Conservation (phyloP, 2,888 invertebrate species). For the Ypsolopha sequella region DNA sequence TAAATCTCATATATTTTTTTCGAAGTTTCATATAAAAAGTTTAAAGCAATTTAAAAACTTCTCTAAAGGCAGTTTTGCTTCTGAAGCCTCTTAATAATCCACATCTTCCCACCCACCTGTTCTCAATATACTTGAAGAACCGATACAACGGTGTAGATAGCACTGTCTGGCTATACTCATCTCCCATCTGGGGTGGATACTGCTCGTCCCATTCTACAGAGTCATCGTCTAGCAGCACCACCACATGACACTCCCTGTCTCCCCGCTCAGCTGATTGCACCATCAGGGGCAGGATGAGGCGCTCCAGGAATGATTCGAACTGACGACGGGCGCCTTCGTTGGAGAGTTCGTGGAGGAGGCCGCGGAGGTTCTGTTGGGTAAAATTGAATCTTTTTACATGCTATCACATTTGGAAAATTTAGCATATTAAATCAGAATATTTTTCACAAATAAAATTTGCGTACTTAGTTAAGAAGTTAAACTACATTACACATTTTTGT, state of each 20-base stretch:
- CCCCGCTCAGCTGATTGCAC: constrained; percentile 88
- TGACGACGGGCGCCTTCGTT: constrained; percentile 99
- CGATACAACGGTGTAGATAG: constrained; percentile 95
- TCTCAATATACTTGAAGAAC: constrained; percentile 99
- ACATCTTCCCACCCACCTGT: constrained; percentile 49
- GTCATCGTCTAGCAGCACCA: constrained; percentile 96
- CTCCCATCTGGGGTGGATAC: constrained; percentile 99
- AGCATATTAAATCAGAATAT: no score
- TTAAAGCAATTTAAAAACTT: no score
- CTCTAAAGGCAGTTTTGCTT: no score
- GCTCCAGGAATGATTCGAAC: constrained; percentile 96
- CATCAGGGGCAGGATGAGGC: constrained; percentile 95
- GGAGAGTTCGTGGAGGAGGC: constrained; percentile 96
- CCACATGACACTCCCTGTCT: constrained; percentile 98
- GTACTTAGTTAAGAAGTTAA: no score
- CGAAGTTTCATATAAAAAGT: no score
- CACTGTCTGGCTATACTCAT: constrained; percentile 98
- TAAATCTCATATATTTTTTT: no score
- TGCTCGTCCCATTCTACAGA: constrained; percentile 98
- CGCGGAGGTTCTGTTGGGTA: constrained; percentile 95
- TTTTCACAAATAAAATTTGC: no score
- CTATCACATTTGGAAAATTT: no score
- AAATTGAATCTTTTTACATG: no score
- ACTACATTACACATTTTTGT: no score
- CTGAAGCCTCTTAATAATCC: no score